These are phyloP conservation scores for Dasyornis broadbenti DNA, from an alignment of 2,113 vertebrate genomes.

Conservation along the genomic window DNA sequence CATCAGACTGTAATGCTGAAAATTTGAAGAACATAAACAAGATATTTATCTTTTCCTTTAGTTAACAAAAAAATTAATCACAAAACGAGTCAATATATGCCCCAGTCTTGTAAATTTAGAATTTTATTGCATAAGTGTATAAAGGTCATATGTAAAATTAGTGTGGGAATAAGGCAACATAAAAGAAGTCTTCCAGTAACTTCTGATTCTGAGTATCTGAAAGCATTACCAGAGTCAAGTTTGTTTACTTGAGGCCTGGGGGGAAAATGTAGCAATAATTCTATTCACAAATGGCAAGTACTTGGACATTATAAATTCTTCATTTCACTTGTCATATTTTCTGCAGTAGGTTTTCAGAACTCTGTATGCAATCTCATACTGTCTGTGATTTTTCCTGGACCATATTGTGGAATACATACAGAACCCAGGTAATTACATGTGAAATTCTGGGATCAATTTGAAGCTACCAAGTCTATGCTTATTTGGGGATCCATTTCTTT, in stretches of 20 bases:
- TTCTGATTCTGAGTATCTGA: neutral
- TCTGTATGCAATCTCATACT: neutral
- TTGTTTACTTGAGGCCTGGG: neutral
- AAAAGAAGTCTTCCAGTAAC: neutral
- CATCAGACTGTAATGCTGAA: neutral
- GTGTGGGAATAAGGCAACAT: neutral
- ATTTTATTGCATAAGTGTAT: neutral
- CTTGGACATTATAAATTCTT: neutral
- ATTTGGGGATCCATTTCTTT: neutral
- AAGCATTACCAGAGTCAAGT: neutral
- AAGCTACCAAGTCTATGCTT: neutral
- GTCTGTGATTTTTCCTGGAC: neutral
- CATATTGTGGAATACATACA: rapidly evolving
- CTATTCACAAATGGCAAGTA: neutral
- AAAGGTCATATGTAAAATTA: neutral
- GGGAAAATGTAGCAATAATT: neutral
- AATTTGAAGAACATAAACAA: neutral
- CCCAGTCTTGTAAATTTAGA: neutral
- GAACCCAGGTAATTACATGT: neutral
- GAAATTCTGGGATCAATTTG: neutral
- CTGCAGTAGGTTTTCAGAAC: neutral
- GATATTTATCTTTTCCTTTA: neutral
- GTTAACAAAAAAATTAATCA: neutral
- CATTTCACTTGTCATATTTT: neutral
- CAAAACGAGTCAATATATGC: neutral